phyloP scores from a whole-genome alignment of 2,113 vertebrate species.

The Anarrhichthys ocellatus region DNA sequence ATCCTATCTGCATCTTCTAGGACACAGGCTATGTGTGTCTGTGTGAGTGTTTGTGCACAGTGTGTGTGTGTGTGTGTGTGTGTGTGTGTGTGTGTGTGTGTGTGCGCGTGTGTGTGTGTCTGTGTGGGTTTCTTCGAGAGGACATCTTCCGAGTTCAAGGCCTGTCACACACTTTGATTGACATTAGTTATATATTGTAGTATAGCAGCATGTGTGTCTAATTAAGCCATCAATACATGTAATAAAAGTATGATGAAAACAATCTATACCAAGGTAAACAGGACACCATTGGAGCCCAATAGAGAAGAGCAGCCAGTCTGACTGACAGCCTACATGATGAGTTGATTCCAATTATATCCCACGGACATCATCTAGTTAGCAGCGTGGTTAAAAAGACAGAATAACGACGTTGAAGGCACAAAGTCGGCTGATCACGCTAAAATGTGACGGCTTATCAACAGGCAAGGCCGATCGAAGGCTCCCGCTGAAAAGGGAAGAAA shows the following conservation, averaged over 20 bases:
- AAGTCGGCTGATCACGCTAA: constrained; percentile 51
- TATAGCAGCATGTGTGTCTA: constrained; percentile 39
- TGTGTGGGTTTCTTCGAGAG: constrained; percentile 59
- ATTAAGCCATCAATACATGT: constrained; percentile 47
- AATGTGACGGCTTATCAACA: constrained; percentile 78
- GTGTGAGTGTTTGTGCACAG: constrained; percentile 13
- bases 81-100: constrained; percentile 40
- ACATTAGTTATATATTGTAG: constrained; percentile 55
- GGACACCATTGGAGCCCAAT: constrained; percentile 47
- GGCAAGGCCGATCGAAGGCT: constrained; percentile 73
- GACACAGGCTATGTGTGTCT: constrained; percentile 49
- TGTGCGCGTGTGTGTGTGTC: constrained; percentile 28
- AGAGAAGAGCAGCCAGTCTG: constrained; percentile 49
- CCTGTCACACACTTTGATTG: constrained; percentile 53
- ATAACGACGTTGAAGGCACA: constrained; percentile 41
- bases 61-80: constrained; percentile 35
- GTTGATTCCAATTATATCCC: constrained; percentile 66
- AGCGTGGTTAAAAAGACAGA: constrained; percentile 34
- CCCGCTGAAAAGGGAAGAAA: constrained; percentile 54
- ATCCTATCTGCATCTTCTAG: constrained; percentile 75
- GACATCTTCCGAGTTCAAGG: constrained; percentile 67
- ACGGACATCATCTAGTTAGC: constrained; percentile 55
- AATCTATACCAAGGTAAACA: constrained; percentile 43
- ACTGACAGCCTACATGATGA: constrained; percentile 54
- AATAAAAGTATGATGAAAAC: constrained; percentile 40